A percentile compares a stretch with the other conserved stretches of the same genome.
phyloP scores from a whole-genome alignment of 2,888 invertebrate species.

The Trachelus iudaicus region DNA sequence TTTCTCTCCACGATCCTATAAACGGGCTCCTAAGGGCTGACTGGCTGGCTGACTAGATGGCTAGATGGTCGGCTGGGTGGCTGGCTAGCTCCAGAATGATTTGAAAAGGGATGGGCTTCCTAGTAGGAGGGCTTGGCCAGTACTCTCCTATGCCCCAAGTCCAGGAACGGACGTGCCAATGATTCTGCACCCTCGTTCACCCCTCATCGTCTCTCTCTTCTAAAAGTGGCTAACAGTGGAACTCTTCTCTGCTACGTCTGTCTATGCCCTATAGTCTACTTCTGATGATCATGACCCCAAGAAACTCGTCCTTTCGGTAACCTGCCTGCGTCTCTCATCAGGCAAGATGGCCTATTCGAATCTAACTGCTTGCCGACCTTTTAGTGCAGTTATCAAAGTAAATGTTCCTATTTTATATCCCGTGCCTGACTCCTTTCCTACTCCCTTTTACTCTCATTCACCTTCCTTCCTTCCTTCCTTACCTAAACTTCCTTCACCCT shows the following conservation, averaged over 20 bases:
- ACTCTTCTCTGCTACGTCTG: background rate
- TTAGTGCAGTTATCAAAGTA: background rate
- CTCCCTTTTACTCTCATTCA: conserved; percentile 9
- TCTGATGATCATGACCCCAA: background rate
- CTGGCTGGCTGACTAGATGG: background rate
- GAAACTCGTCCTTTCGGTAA: background rate
- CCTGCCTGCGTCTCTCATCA: background rate
- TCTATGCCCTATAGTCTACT: background rate
- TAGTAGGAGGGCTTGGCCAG: background rate
- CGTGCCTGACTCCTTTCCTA: conserved; percentile 14
- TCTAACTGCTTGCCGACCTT: conserved; percentile 35
- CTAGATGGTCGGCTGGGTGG: background rate
- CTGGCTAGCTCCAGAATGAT: background rate
- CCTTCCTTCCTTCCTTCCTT: conserved; percentile 6
- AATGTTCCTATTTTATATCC: background rate
- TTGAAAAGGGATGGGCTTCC: background rate
- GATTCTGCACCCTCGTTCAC: background rate
- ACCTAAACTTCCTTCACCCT: background rate
- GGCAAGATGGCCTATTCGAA: conserved; percentile 35
- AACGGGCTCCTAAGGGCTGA: conserved; percentile 11
- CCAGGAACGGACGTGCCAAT: background rate
- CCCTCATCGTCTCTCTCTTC: background rate
- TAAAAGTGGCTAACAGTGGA: background rate
- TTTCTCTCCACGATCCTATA: conserved; percentile 24
- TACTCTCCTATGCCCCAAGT: background rate